Base-by-base conservation (phyloP, 1,140 invertebrate genomes). In the Micrasema longulum region DNA sequence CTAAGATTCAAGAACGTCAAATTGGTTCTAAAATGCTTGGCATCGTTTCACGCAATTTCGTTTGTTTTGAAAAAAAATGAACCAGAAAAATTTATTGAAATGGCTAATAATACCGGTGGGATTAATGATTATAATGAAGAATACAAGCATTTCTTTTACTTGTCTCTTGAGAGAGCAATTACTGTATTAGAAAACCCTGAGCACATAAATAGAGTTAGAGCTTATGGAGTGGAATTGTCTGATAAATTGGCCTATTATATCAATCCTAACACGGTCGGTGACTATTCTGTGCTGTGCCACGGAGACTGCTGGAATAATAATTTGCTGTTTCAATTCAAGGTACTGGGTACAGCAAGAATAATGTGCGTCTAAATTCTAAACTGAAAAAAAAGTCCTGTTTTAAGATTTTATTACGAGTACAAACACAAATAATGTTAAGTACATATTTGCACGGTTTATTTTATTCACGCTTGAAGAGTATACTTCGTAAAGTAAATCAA, bases 261-360 rank as follows among this genome's bases (percentile, higher is more conserved):
- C 7, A 41, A 12, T 5, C 23, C 57, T 18, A 55, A 75, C 3
- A 69, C 69, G 18, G 77, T 75, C 26, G 82, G 84, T 62, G 82
- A 83, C 1, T 80, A 80, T 71, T 79, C 81, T 11, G 83, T 86
- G 9, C 35, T 87, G 12, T 84, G 80, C 26, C 87, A 88, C 74
- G 87, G 87, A n/a, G 87, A 88, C 73, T 87, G 83, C 73, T 87
- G 85, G 82, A 83, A 80, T 48, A 88, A 88, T 69, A 88, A 88
- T 68, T 80, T 88, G 12, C 72, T 88, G 47, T 88, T 85, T 75
- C 80, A 80, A 71, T 80, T 82, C 20, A 70, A 81, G 67, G 77
- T 78, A 71, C n/a, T n/a, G n/a, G n/a, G n/a, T n/a, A n/a, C n/a
- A n/a, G n/a, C n/a, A n/a, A n/a, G n/a, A n/a, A n/a, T n/a, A n/a